Evolutionary conservation across 2,113 vertebrate genomes (phyloP).

Genomic region (Gobio gobio): DNA sequence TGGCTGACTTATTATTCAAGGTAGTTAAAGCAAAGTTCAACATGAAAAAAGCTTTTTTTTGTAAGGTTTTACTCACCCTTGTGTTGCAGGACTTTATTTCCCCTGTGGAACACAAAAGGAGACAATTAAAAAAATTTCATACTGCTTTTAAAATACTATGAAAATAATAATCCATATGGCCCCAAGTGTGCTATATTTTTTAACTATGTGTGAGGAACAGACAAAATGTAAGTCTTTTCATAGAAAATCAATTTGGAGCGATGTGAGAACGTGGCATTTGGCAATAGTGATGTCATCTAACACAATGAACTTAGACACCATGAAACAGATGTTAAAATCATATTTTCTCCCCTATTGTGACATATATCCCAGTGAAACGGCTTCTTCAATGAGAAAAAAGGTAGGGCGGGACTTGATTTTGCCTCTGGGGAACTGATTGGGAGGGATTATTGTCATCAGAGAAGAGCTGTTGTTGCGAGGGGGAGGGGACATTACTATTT

Average conservation of each 20-base stretch:
- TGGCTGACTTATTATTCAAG: background rate
- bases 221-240: background rate
- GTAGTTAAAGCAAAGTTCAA: background rate
- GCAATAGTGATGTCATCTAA: background rate
- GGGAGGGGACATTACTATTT: no score
- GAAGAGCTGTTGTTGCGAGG: no score
- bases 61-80: background rate
- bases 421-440: background rate
- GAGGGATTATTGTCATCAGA: background rate
- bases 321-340: background rate
- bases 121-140: background rate
- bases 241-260: background rate
- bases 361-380: background rate
- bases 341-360: background rate
- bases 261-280: background rate
- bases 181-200: background rate
- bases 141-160: background rate
- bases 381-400: background rate
- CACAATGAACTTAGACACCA: background rate
- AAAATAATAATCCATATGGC: background rate
- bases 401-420: background rate
- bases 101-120: background rate
- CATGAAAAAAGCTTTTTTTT: background rate
- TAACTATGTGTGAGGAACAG: background rate
- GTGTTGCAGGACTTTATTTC: background rate